A percentile compares a stretch with the other conserved stretches of the same genome.
Evolutionary conservation across 2,113 vertebrate species (phyloP).

Genomic region (Mohoua ochrocephala): DNA sequence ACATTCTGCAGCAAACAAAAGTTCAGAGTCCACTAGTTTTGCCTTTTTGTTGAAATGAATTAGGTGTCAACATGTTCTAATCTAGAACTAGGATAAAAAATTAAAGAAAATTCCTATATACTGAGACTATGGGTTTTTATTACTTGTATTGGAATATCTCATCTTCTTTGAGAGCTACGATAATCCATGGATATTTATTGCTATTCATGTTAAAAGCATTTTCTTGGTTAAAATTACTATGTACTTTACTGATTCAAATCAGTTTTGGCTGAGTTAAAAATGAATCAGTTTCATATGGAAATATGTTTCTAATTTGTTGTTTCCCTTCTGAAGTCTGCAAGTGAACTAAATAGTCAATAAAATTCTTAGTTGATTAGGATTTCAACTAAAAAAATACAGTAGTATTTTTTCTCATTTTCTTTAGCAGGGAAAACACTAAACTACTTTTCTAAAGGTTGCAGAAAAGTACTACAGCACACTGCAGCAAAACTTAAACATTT

Average conservation of each 20-base stretch:
- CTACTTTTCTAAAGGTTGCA: neutral
- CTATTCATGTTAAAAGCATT: neutral
- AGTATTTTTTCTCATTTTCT: neutral
- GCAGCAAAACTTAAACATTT: neutral
- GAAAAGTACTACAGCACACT: neutral
- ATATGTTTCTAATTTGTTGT: neutral
- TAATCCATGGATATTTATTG: neutral
- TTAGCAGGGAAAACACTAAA: neutral
- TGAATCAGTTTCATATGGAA: neutral
- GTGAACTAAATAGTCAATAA: neutral
- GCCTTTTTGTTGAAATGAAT: neutral
- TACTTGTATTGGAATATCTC: neutral
- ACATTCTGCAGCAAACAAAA: neutral
- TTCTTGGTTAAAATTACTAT: neutral
- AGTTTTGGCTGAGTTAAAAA: neutral
- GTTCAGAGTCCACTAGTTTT: neutral
- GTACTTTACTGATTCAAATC: neutral
- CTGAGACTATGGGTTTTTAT: neutral
- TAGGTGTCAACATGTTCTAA: neutral
- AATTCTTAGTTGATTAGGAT: neutral
- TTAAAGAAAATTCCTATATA: neutral
- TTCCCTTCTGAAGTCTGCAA: neutral
- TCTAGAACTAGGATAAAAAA: neutral
- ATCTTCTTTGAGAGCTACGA: neutral
- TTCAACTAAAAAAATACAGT: neutral